Base-by-base conservation (phyloP, 2,113 vertebrate genomes). In the Eulemur rufifrons region DNA sequence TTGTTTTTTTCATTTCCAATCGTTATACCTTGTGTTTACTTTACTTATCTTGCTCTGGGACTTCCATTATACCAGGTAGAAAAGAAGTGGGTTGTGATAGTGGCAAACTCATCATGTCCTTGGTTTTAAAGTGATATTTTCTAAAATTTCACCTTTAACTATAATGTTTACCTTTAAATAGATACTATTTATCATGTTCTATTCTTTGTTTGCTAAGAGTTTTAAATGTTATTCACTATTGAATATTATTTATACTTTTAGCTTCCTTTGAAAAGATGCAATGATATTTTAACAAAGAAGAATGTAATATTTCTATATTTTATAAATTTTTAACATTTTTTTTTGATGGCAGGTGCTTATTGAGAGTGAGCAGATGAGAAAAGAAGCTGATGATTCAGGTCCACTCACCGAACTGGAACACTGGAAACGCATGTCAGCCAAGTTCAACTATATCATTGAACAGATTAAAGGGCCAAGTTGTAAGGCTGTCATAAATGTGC, bases 331-430 rank as follows among this genome's bases (percentile, higher is more conserved):
- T 71, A 34, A 63, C 61, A 56, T 21, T 87, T 86, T 61, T 61
- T n/a, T 86, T 96, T 91, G 25, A 1, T 95, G 97, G 8, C 88
- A 99, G 99, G 98, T 99, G 83, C 98, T 99, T 76, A 97, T 98
- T 91, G 99, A 99, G 89, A 99, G 98, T 97, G 98, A 99, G 81
- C 98, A 98, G 80, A 95, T 99, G 94, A 99, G 98, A 93, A 99
- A 98, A 97, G 98, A 98, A 97, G 97, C 98, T 91, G 98, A 98
- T 93, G 96, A 98, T 84, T 99, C 98, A 20, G 99, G 99, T 39
- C 99, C 99, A 1, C 97, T 99, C 74, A 98, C 98, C 34, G 99
- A 99, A 97, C 34, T 99, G 56, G 97, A 99, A 64, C 97, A 99
- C 76, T 99, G 99, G 99, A 99, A 99, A 94, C 98, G 96, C 32